Evolutionary conservation across 1,140 invertebrate species (phyloP), one percentile per base, ranked within the genome.

Genomic region (Heterodera carotae): DNA sequence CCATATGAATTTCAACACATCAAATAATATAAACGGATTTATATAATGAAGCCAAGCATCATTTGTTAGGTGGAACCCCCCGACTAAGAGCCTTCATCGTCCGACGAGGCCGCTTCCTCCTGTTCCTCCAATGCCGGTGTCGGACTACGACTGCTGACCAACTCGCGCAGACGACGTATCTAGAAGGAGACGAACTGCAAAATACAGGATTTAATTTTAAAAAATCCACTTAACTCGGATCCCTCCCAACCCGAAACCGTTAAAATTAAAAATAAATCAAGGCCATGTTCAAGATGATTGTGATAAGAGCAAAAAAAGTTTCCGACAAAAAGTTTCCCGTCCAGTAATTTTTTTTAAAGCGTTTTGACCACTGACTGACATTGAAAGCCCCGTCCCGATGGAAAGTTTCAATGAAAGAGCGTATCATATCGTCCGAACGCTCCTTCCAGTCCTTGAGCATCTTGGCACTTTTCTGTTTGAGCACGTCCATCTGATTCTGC

Each of bases 341-440:
- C 39, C 7, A 12, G 39, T 39, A 2, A 0, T 2, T 12, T 12
- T 0, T 6, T 1, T 2, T 12, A 6, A 0, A 2, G 0, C 39
- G 39, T 7, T 43, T 33, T 60, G 29, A 59, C n/a, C n/a, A n/a
- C n/a, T n/a, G n/a, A n/a, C n/a, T 43, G 15, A 64, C 43, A 75
- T 31, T 78, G 10, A 75, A 1, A 5, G 48, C 25, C 27, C 85
- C 85, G 72, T 87, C 85, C 31, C 70, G 75, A 62, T 87, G 85
- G 82, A 87, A 87, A 12, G 85, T 87, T 10, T 84, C 86, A 29
- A 88, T 60, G 73, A 87, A 87, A 8, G 82, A 84, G 10, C 84
- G 77, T 22, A 87, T 80, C 36, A 86, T 83, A 34, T 87, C 85
- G 59, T 87, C 85, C 33, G 83, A 85, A 15, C 76, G 75, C 69